Base-by-base conservation (phyloP, 2,888 invertebrate genomes). In the Limenitis camilla region DNA sequence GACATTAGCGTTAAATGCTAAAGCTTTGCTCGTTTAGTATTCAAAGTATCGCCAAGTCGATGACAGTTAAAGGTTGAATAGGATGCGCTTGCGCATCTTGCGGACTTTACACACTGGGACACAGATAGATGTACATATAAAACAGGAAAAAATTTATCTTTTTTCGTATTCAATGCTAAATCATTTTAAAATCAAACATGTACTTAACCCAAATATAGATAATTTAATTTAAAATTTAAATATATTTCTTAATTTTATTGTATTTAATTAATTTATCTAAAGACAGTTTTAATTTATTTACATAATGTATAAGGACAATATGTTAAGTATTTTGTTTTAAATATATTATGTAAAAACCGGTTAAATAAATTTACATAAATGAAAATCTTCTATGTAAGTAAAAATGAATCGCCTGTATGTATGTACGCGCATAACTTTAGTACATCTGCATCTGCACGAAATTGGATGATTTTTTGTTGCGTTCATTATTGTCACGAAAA, bases 41-140 rank as follows among this genome's bases (percentile, higher is more conserved):
- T 49, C 55, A 53, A 55, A 44, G 45, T 42, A 46, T 35, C 52
- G 40, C 43, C 32, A 40, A 47, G 45, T 28, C 48, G 49, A 58
- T 53, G 58, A 56, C 59, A 60, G 55, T 40, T 56, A 62, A 63
- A 63, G 63, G 62, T 60, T 51, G 52, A 30, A 51, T 48, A 41
- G 38, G 44, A 53, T 56, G 53, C 49, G 53, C 40, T 39, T 27
- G 32, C 47, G 31, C 40, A 36, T 43, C n/a, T 38, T 32, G 19
- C 32, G 9, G 6, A 11, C n/a, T 32, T 27, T n/a, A 8, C 19
- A 39, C 35, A 36, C 35, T n/a, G 10, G 10, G 6, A 5, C 10
- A 10, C 4, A 36, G n/a, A 6, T 10, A 36, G 2, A n/a, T 5
- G 5, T 9, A 35, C 2, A 35, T 3, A 35, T 35, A n/a, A 1